Base-by-base conservation (phyloP, 2,113 vertebrate genomes). In the Equus quagga region DNA sequence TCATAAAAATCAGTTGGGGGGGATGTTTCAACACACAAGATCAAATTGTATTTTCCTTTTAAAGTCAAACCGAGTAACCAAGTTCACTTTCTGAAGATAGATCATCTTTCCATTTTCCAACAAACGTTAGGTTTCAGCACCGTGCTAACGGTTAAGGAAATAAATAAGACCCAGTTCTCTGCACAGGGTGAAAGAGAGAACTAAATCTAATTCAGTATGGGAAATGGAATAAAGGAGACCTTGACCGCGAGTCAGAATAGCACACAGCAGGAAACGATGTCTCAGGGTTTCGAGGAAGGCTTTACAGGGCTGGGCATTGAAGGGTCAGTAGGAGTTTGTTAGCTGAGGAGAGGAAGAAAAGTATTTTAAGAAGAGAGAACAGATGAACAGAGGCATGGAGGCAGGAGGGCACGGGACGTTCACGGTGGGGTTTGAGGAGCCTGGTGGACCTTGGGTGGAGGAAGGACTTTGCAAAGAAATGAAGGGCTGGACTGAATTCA, bases 401-500 rank as follows among this genome's bases (percentile, higher is more conserved):
- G 28, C 36, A 31, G 49, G 56, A 89, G 14, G 79, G 69, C 67
- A 7, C 41, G 46, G n/a, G 36, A 46, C 18, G 49, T 13, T 31
- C 56, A 14, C 41, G 56, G 23, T 41, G 78, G 65, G 31, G n/a
- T 5, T 36, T 44, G 23, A 26, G 69, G 41, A 28, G 18, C 0
- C 6, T 0, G 17, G 41, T 49, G 51, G 46, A 1, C 18, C 1
- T 1, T 7, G 60, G 58, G 69, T 11, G 1, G 56, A 56, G 8
- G 31, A 1, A 13, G 8, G 15, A 44, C 49, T 62, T 36, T 12
- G 28, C 19, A 23, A n/a, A 62, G 60, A 83, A n/a, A 23, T 5
- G 28, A 44, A 17, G 8, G 2, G 1, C 12, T 1, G 14, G 72
- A n/a, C 21, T 0, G 65, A 81, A 54, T 54, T 54, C 51, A 12